Evolutionary conservation across 1,140 invertebrate species (phyloP).

Genomic region (Zaprionus vittiger): DNA sequence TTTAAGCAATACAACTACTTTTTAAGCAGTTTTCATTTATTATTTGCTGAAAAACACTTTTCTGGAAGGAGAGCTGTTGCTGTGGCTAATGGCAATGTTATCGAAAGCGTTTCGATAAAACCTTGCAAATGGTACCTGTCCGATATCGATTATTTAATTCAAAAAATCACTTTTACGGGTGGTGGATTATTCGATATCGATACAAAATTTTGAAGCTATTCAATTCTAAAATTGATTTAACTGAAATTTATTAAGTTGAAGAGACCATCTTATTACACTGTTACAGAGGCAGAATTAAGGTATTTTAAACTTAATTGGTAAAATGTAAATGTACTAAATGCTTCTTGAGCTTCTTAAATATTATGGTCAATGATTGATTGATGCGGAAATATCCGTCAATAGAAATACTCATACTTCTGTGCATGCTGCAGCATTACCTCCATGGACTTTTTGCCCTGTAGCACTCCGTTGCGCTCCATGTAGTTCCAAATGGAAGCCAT

Average conservation of each 20-base stretch:
- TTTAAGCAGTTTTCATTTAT: constrained; percentile 41
- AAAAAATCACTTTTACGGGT: too few species aligned
- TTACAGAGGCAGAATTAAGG: constrained; percentile 19
- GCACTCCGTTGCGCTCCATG: constrained; percentile 90
- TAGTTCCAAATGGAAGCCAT: constrained; percentile 92
- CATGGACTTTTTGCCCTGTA: constrained; percentile 88
- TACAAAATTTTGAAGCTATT: not conserved
- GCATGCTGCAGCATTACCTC: constrained; percentile 85
- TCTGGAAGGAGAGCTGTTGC: constrained; percentile 35
- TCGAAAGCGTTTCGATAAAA: constrained; percentile 18
- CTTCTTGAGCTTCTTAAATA: constrained; percentile 60
- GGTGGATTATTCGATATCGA: too few species aligned
- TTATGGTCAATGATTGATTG: not conserved
- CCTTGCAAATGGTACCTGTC: not conserved
- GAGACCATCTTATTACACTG: constrained; percentile 43
- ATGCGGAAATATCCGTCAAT: constrained; percentile 28
- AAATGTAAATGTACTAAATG: constrained; percentile 56
- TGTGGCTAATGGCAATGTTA: constrained; percentile 23
- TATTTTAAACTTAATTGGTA: constrained; percentile 9
- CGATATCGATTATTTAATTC: not conserved
- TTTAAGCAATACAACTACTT: not conserved
- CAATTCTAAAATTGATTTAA: not conserved
- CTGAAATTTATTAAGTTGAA: constrained; percentile 19
- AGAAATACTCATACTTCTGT: constrained; percentile 74
- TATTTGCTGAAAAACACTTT: constrained; percentile 25